Evolutionary conservation across 2,797 vertebrate genomes (phyloP).

Genomic region (Urophycis tenuis): DNA sequence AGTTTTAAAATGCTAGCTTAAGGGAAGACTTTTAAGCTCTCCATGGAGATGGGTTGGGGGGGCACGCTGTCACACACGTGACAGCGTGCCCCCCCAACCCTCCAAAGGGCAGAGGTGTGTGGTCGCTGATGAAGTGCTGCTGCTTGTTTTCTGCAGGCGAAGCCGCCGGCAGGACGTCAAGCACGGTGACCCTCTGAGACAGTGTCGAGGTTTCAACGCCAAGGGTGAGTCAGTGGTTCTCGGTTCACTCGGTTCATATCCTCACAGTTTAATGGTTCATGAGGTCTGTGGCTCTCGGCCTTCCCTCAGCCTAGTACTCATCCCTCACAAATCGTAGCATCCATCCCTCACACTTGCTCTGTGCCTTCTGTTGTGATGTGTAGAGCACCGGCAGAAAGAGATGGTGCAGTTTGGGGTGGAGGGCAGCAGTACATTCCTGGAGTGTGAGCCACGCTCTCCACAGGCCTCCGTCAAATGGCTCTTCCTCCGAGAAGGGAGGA

Average conservation of each 20-base stretch:
- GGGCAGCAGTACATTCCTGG: slow-evolving; percentile 80
- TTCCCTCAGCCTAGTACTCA: background rate
- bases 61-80: background rate
- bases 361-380: slow-evolving; percentile 40
- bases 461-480: slow-evolving; percentile 81
- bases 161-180: slow-evolving; percentile 82
- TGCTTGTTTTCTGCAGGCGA: slow-evolving; percentile 61
- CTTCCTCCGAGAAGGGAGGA: slow-evolving; percentile 72
- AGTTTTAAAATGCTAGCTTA: background rate
- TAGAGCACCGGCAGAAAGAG: slow-evolving; percentile 77
- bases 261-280: background rate
- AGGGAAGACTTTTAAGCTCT: background rate
- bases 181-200: slow-evolving; percentile 77
- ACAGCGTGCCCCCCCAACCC: too few relatives aligned
- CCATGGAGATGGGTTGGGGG: too few relatives aligned
- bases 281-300: background rate
- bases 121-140: background rate
- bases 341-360: background rate
- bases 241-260: background rate
- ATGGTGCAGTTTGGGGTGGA: slow-evolving; percentile 80
- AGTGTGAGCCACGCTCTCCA: slow-evolving; percentile 79
- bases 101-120: background rate
- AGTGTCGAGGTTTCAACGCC: slow-evolving; percentile 81
- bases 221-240: slow-evolving; percentile 71
- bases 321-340: background rate